Evolutionary conservation across 2,797 vertebrate species (phyloP).

Genomic region (Microtus agrestis): DNA sequence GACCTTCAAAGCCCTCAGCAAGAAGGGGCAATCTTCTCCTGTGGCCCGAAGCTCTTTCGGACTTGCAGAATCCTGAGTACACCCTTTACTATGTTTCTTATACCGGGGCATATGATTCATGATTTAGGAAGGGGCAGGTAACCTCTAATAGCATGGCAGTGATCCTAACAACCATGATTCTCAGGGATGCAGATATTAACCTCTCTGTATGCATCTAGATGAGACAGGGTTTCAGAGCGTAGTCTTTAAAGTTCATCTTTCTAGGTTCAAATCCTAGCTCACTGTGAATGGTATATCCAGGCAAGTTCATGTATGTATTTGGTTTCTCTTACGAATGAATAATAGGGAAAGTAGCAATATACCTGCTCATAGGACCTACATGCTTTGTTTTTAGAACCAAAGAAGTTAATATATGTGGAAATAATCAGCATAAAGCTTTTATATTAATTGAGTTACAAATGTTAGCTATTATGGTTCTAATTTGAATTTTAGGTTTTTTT

Average conservation of each 20-base stretch:
- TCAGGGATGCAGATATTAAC: slow-evolving; percentile 54
- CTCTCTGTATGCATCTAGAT: slow-evolving; percentile 57
- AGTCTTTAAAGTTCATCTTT: slow-evolving; percentile 43
- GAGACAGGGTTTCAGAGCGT: slow-evolving; percentile 13
- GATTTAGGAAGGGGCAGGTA: slow-evolving; percentile 56
- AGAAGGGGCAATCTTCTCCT: slow-evolving; percentile 60
- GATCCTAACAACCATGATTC: neutral
- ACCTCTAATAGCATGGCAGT: slow-evolving; percentile 47
- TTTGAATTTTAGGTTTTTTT: slow-evolving; percentile 29
- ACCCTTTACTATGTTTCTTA: slow-evolving; percentile 65
- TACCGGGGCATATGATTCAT: slow-evolving; percentile 62
- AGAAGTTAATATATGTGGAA: slow-evolving; percentile 35
- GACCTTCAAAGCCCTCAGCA: slow-evolving; percentile 62
- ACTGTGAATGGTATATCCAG: neutral
- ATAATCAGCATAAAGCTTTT: slow-evolving; percentile 31
- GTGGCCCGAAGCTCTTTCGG: slow-evolving; percentile 66
- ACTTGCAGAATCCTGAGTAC: slow-evolving; percentile 29
- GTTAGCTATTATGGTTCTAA: slow-evolving; percentile 59
- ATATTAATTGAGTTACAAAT: slow-evolving; percentile 39
- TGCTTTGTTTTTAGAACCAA: slow-evolving; percentile 61
- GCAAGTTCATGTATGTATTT: neutral
- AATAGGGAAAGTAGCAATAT: neutral
- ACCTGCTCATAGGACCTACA: neutral
- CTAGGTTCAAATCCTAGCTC: slow-evolving; percentile 27
- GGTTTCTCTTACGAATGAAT: slow-evolving; percentile 24